Evolutionary conservation across 2,888 invertebrate genomes (phyloP).

Genomic region (Apamea crenata): DNA sequence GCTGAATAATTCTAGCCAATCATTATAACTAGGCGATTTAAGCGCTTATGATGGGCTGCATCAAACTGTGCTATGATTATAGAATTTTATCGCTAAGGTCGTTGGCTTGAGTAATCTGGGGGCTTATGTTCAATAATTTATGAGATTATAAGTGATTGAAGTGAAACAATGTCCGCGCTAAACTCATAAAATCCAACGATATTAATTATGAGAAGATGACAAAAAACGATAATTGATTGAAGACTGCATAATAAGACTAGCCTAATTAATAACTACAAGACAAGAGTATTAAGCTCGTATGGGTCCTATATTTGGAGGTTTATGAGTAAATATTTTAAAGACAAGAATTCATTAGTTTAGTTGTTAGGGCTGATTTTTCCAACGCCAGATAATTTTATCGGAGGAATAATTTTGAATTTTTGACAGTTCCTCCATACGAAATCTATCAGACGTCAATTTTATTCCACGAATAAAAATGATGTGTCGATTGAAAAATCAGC

Average conservation of each 20-base stretch:
- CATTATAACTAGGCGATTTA: neutral
- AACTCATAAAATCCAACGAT: slow-evolving; percentile 28
- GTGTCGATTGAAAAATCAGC: too few species aligned
- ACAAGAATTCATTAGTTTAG: neutral
- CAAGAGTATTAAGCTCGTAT: neutral
- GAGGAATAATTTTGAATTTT: too few species aligned
- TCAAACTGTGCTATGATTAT: neutral
- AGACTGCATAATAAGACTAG: neutral
- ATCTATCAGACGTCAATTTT: too few species aligned
- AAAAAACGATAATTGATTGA: neutral
- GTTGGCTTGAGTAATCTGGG: neutral
- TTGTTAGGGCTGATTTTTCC: neutral
- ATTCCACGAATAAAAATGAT: too few species aligned
- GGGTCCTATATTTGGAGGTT: neutral
- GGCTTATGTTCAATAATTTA: slow-evolving; percentile 10
- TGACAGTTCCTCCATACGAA: too few species aligned
- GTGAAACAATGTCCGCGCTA: neutral
- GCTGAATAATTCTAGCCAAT: neutral
- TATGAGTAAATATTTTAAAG: neutral
- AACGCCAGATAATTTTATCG: too few species aligned
- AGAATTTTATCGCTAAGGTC: neutral
- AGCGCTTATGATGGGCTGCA: neutral
- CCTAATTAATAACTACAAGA: neutral
- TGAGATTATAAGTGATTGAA: neutral
- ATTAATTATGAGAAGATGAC: neutral